Base-by-base conservation (phyloP, 2,888 invertebrate species). In the Timema cristinae region DNA sequence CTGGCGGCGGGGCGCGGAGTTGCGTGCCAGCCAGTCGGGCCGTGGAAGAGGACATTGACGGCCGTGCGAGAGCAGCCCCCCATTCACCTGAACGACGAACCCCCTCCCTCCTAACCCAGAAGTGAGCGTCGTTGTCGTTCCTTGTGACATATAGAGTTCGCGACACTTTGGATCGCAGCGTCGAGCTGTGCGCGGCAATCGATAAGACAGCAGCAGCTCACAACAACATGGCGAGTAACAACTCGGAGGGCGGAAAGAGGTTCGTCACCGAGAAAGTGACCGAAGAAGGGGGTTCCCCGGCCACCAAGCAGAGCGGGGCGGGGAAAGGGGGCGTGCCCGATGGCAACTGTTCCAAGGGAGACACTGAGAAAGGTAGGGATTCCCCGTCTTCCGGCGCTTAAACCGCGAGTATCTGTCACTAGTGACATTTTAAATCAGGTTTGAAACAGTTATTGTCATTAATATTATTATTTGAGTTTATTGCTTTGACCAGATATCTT, bases 331-430 rank as follows among this genome's bases (percentile, higher is more conserved):
- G 16, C 68, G 72, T 68, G 68, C 73, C 72, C 66, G 75, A 72
- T n/a, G 71, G 72, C 48, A 70, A 69, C 72, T 71, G 72, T 56
- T 50, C 67, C 54, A 52, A 67, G 9, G 67, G 69, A 7, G 71
- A 15, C 48, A 70, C 73, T 47, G 68, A 71, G 48, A 72, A 72
- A 72, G 72, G 72, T 79, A 78, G 78, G 79, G 79, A 78, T 77
- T 77, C 32, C 63, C 13, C 32, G 32, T 32, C 32, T 32, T 32
- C 32, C 32, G 32, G 32, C 32, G 32, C 32, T 32, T 32, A 32
- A 32, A 32, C 32, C 32, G 32, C 32, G 32, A 2, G 32, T 32
- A 32, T 32, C 32, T 1, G 32, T 32, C 32, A 32, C 32, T 32
- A 32, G 32, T 32, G 32, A 32, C 32, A 32, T 32, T 32, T 32